A percentile compares a stretch with the other conserved stretches of the same genome.
These are phyloP conservation scores for Phoenoteleia sp. DNA, from an alignment of 2,888 invertebrate genomes.

Conservation along the genomic window DNA sequence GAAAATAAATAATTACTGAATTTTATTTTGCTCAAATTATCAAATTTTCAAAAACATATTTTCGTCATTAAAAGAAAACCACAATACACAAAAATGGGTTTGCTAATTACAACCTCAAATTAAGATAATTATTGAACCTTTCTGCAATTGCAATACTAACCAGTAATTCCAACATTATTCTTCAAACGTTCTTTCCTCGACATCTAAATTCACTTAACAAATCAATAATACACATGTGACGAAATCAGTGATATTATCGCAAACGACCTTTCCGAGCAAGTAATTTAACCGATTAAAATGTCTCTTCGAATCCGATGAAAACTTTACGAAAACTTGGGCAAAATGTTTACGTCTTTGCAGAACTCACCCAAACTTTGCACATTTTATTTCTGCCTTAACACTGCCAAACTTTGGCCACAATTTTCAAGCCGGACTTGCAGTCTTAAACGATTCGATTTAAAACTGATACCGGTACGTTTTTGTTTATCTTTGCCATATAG, in stretches of 20 bases:
- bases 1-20: no score
- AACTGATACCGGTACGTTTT: background rate
- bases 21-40: no score
- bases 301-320: background rate
- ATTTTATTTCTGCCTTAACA: slow-evolving; percentile 29
- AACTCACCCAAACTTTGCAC: slow-evolving; percentile 31
- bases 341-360: slow-evolving; percentile 20
- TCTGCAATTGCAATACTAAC: no score
- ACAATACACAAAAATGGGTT: no score
- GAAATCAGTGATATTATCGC: background rate
- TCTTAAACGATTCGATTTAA: slow-evolving; percentile 12
- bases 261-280: slow-evolving; percentile 2
- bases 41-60: no score
- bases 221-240: background rate
- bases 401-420: slow-evolving; percentile 1
- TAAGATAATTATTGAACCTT: no score
- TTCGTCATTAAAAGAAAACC: no score
- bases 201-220: no score
- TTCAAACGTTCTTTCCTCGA: no score
- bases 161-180: no score
- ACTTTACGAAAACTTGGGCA: slow-evolving; percentile 9
- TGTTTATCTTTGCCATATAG: slow-evolving; percentile 8
- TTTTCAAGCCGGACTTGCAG: background rate
- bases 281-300: slow-evolving; percentile 33
- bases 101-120: no score